Evolutionary conservation across 23 tunicate species (phyloP).

Genomic region (Diplosoma virens): DNA sequence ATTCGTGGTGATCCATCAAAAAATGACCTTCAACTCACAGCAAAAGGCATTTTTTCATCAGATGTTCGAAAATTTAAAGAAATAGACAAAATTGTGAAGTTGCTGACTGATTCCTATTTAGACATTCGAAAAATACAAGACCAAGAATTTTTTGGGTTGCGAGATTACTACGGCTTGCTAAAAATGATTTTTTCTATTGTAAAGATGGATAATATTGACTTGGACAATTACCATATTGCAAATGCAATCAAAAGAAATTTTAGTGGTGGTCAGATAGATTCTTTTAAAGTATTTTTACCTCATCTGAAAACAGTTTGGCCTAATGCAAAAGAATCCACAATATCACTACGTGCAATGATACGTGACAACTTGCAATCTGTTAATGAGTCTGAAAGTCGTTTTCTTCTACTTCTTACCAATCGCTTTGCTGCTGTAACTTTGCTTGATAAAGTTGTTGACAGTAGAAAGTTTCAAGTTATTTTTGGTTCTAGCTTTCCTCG

Average conservation of each 20-base stretch:
- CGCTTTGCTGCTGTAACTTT: conserved; percentile 52
- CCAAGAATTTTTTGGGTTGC: conserved; percentile 73
- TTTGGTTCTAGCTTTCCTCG: conserved; percentile 87
- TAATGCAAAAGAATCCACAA: background rate
- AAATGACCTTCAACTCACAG: conserved; percentile 53
- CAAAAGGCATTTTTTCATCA: conserved; percentile 62
- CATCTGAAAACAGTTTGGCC: conserved; percentile 18
- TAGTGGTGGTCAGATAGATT: conserved; percentile 58
- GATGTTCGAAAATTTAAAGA: conserved; percentile 12
- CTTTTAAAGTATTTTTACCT: conserved; percentile 28
- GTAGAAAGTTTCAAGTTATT: conserved; percentile 43
- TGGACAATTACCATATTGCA: conserved; percentile 17
- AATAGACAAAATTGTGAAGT: conserved; percentile 27
- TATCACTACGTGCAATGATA: conserved; percentile 33
- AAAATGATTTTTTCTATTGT: conserved; percentile 64
- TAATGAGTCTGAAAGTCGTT: conserved; percentile 46
- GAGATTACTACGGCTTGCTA: conserved; percentile 72
- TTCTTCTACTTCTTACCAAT: conserved; percentile 53
- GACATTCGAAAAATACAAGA: conserved; percentile 27
- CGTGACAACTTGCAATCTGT: conserved; percentile 27
- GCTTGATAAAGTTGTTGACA: conserved; percentile 11
- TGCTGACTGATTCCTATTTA: conserved; percentile 40
- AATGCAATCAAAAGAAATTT: conserved; percentile 65
- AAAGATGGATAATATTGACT: background rate
- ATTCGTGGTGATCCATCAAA: conserved; percentile 47